Evolutionary conservation across 1,140 invertebrate genomes (phyloP).

Genomic region (Lepidurus arcticus): DNA sequence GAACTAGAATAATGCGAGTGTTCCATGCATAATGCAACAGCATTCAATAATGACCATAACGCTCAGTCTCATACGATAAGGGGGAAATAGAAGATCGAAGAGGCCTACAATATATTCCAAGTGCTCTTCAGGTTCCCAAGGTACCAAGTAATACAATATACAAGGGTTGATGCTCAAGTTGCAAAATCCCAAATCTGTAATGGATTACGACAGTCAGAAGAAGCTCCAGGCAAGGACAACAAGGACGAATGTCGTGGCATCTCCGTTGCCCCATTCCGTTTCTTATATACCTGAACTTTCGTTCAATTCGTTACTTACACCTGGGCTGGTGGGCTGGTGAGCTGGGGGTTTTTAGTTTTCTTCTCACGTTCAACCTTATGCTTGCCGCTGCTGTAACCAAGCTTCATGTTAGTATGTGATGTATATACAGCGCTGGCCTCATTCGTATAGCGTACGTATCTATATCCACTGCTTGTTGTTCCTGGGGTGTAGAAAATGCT

Average conservation of each 20-base stretch:
- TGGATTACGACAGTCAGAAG: not conserved
- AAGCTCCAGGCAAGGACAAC: slow-evolving; percentile 17
- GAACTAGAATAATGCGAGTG: not conserved
- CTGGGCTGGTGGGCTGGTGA: not conserved
- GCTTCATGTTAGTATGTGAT: slow-evolving; percentile 2
- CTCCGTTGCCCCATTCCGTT: slow-evolving; percentile 1
- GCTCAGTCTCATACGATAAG: not conserved
- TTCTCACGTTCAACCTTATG: slow-evolving; percentile 2
- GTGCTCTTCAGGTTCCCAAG: not conserved
- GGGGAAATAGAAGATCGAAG: not conserved
- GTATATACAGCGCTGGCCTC: not conserved
- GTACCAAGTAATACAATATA: not conserved
- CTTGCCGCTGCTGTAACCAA: slow-evolving; percentile 14
- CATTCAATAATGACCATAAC: not conserved
- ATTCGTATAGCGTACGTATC: slow-evolving; percentile 5
- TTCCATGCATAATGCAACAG: not conserved
- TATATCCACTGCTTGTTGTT: not conserved
- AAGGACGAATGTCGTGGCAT: not conserved
- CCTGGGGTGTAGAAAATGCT: slow-evolving; percentile 13
- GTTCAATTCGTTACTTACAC: slow-evolving; percentile 4
- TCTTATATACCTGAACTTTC: not conserved
- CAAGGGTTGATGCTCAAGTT: not conserved
- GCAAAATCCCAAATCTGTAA: not conserved
- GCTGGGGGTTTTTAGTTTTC: not conserved
- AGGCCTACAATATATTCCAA: not conserved